Evolutionary conservation across 2,113 vertebrate species (phyloP).

Genomic region (Spilogale gracilis): DNA sequence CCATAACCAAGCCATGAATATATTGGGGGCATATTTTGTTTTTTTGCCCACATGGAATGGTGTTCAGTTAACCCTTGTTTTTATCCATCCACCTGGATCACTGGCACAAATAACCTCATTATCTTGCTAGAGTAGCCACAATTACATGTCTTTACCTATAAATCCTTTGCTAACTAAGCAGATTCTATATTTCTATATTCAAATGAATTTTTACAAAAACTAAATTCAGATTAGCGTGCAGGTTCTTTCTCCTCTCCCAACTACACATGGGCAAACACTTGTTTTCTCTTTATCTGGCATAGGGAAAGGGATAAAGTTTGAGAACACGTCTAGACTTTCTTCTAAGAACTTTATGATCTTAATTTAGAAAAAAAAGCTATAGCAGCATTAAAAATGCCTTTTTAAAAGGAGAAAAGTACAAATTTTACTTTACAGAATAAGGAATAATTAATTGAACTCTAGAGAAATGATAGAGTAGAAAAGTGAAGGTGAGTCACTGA

Average conservation of each 20-base stretch:
- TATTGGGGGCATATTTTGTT: not conserved
- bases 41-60: not conserved
- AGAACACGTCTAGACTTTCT: not conserved
- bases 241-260: accelerated
- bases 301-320: not conserved
- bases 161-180: not conserved
- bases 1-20: not conserved
- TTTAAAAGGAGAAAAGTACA: not conserved
- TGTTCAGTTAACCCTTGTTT: not conserved
- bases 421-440: not conserved
- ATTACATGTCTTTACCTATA: not conserved
- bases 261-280: not conserved
- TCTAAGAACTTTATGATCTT: not conserved
- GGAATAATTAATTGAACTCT: not conserved
- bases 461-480: not conserved
- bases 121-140: not conserved
- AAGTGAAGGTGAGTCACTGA: not conserved
- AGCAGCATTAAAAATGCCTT: not conserved
- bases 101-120: not conserved
- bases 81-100: not conserved
- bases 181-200: not conserved
- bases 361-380: not conserved
- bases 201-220: not conserved
- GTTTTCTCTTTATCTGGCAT: not conserved
- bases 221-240: not conserved